Conservation (phyloP, 2,888 invertebrate genomes). For the Phalangium opilio region DNA sequence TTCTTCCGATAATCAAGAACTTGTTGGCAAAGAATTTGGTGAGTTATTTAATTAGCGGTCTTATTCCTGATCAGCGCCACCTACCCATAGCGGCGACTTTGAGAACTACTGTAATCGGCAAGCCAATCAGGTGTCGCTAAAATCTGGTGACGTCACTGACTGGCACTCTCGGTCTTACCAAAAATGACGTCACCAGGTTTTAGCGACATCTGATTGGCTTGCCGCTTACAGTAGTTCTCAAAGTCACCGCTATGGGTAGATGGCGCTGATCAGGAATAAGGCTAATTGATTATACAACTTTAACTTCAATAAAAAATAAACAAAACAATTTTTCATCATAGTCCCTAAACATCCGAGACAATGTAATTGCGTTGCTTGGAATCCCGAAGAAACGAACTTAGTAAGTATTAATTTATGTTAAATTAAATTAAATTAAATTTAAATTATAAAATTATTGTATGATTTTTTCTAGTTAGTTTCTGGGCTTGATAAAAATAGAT, state of each 20-base stretch:
- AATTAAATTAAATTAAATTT: background rate
- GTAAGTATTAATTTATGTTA: constrained; percentile 20
- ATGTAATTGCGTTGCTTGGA: constrained; percentile 79
- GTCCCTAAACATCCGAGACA: constrained; percentile 68
- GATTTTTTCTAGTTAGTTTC: constrained; percentile 45
- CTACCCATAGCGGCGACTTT: too few relatives aligned
- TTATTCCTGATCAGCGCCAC: too few relatives aligned
- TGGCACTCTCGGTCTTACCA: too few relatives aligned
- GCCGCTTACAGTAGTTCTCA: too few relatives aligned
- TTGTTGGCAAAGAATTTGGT: constrained; percentile 64
- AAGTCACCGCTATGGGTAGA: too few relatives aligned
- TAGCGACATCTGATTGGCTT: too few relatives aligned
- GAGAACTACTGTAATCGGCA: too few relatives aligned
- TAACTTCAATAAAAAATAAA: background rate
- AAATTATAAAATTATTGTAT: background rate
- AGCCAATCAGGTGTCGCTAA: too few relatives aligned
- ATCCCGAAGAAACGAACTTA: constrained; percentile 59
- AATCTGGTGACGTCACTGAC: too few relatives aligned
- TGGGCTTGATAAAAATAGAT: constrained; percentile 74
- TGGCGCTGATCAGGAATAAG: too few relatives aligned
- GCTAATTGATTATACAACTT: too few relatives aligned
- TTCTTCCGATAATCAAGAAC: constrained; percentile 42
- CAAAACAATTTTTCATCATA: constrained; percentile 33
- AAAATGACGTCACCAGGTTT: too few relatives aligned
- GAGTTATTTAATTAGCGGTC: constrained; percentile 22